Conservation (phyloP, 2,113 vertebrate species). For the Pampusana beccarii region DNA sequence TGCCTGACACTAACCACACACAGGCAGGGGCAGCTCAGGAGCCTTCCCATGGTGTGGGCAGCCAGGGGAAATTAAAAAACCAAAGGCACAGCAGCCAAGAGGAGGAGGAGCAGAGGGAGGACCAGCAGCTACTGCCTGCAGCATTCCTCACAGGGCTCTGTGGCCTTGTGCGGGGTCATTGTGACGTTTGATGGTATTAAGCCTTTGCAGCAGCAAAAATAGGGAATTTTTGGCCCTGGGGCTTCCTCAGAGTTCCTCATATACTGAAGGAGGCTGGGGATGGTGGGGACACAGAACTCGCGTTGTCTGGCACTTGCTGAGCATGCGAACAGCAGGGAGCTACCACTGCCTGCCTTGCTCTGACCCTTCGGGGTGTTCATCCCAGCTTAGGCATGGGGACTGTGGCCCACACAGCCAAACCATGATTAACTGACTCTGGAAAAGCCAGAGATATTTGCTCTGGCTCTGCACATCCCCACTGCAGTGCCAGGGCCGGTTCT, state of each 20-base stretch:
- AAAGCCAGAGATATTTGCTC: background rate
- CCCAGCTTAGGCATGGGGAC: background rate
- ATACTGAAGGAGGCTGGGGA: background rate
- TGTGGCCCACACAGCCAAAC: background rate
- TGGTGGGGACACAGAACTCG: rapidly evolving
- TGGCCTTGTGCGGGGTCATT: background rate
- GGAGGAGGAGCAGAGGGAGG: background rate
- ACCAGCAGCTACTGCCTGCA: background rate
- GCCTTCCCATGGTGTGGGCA: background rate
- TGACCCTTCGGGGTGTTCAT: background rate
- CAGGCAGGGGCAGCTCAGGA: background rate
- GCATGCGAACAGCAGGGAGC: background rate
- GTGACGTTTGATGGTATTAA: background rate
- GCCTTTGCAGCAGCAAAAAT: background rate
- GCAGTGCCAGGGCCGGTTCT: background rate
- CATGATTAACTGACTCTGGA: background rate
- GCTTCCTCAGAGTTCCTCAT: background rate
- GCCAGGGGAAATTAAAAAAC: background rate
- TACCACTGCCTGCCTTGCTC: background rate
- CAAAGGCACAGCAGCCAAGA: background rate
- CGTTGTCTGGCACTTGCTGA: rapidly evolving
- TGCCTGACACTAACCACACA: background rate
- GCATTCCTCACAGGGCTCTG: background rate
- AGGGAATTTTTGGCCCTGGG: background rate
- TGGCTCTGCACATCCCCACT: background rate